phyloP scores from a whole-genome alignment of 2,113 vertebrate genomes.

The Petroica traversi region DNA sequence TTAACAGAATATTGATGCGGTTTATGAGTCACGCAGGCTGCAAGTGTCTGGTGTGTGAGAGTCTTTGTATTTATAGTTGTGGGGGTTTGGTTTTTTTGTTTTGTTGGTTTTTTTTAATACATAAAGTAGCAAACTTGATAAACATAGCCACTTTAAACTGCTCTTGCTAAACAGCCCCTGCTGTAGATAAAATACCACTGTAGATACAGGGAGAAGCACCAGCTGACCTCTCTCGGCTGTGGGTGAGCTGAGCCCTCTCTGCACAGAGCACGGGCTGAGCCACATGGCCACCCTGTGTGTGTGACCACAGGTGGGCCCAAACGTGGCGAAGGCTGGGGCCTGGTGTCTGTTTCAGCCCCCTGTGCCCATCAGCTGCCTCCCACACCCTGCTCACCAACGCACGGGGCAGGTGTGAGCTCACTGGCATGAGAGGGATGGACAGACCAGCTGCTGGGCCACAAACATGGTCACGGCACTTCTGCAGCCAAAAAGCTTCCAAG shows the following conservation, averaged over 20 bases:
- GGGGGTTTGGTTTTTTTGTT: slow-evolving; percentile 38
- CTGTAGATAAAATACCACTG: slow-evolving; percentile 62
- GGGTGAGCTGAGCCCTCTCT: background rate
- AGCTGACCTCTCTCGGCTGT: background rate
- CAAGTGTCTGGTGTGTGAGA: slow-evolving; percentile 56
- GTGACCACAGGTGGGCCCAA: background rate
- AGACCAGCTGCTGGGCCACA: background rate
- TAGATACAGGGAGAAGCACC: background rate
- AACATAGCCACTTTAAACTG: slow-evolving; percentile 74
- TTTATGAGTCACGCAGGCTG: slow-evolving; percentile 72
- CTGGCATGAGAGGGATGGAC: rapidly evolving
- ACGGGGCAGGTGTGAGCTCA: rapidly evolving
- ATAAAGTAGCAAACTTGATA: slow-evolving; percentile 72
- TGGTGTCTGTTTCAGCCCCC: rapidly evolving
- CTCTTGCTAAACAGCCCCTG: slow-evolving; percentile 67
- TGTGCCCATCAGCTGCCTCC: rapidly evolving
- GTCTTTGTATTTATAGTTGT: slow-evolving; percentile 67
- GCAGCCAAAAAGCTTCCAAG: background rate
- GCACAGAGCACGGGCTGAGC: background rate
- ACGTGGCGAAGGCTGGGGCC: rapidly evolving
- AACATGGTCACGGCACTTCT: rapidly evolving
- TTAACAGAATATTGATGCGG: slow-evolving; percentile 70
- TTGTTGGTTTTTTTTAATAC: slow-evolving; percentile 47
- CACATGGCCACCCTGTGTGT: rapidly evolving
- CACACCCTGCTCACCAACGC: rapidly evolving